Base-by-base conservation (phyloP, 2,113 vertebrate species). In the Phylloscopus trochilus region DNA sequence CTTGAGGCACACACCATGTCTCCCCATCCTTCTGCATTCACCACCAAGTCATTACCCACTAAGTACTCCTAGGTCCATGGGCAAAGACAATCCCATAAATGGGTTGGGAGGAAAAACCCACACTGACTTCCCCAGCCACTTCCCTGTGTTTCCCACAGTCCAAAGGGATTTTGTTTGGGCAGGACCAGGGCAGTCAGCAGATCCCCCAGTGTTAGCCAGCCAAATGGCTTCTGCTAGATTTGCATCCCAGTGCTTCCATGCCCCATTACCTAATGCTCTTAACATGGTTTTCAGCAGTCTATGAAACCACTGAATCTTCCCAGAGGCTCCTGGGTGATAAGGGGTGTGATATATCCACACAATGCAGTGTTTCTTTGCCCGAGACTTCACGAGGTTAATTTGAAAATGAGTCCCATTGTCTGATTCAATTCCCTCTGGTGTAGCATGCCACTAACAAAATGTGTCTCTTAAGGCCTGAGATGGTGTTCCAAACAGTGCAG, bases 391-490 rank as follows among this genome's bases (percentile, higher is more conserved):
- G 52, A 67, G 8, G 31, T 43, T 67, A 9, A 31, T 85, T 85
- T 19, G 20, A 35, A 85, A 75, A 67, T 26, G 4, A 21, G 8
- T 51, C 24, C 20, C 15, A 11, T 11, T 49, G 4, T 49, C 43
- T 49, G 51, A 35, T 41, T 49, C 0, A 0, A 31, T 75, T 67
- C 24, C 31, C 20, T 49, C 30, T 49, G 60, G 35, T 10, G 5
- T 26, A 30, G 35, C 19, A 16, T n/a, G 24, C 24, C 0, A 0
- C 43, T 19, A 30, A 30, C 24, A 66, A 24, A 75, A 49, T 14
- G 6, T 41, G 31, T 67, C 35, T 27, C 14, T 51, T 13, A 21
- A 43, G 52, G 31, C 21, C 44, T 21, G 31, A 67, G 62, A 13
- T 35, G 5, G 31, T n/a, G 7, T 31, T 67, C 37, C 62, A 43